Conservation (phyloP, 2,113 vertebrate species). For the Lagenorhynchus albirostris region DNA sequence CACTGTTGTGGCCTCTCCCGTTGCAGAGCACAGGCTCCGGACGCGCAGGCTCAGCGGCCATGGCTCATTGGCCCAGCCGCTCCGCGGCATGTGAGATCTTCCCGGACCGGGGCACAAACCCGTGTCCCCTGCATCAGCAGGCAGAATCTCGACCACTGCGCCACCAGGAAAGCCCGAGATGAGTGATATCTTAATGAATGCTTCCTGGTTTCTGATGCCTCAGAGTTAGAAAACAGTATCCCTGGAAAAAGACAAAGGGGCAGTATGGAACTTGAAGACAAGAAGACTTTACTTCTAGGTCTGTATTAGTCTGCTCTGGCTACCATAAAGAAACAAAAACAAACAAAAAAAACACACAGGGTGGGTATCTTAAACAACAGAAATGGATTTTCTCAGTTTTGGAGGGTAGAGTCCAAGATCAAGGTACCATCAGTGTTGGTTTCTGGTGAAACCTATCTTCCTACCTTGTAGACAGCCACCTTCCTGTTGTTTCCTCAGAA, state of each 20-base stretch:
- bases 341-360: background rate
- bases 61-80: too few relatives aligned
- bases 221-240: background rate
- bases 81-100: too few relatives aligned
- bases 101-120: too few relatives aligned
- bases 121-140: too few relatives aligned
- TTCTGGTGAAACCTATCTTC: background rate
- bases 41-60: too few relatives aligned
- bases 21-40: too few relatives aligned
- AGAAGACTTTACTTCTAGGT: background rate
- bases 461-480: background rate
- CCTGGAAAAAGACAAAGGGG: background rate
- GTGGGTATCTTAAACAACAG: background rate
- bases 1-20: too few relatives aligned
- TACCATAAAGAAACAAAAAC: background rate
- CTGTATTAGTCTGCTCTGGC: background rate
- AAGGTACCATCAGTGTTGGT: background rate
- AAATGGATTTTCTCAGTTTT: background rate
- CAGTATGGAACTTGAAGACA: background rate
- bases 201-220: background rate
- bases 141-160: too few relatives aligned
- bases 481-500: background rate
- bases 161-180: background rate
- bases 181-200: background rate
- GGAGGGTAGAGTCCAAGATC: background rate